Percentiles rank a stretch among this genome's conserved stretches.
Evolutionary conservation across 2,797 vertebrate genomes (phyloP).

Genomic region (Alosa sapidissima): DNA sequence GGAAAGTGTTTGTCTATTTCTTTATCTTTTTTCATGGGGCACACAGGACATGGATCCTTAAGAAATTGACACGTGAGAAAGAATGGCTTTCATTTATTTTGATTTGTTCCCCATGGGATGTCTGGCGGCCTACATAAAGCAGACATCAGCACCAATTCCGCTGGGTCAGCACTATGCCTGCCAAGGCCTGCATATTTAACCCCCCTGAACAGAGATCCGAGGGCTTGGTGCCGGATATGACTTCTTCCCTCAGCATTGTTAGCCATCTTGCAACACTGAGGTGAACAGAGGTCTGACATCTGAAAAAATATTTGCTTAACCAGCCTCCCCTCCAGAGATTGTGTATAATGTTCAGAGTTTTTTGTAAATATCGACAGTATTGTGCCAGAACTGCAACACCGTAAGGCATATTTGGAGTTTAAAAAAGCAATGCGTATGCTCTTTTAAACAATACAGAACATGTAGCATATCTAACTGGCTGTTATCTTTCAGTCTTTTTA

Average conservation of each 20-base stretch:
- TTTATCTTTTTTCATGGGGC: constrained; percentile 45
- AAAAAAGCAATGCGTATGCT: background rate
- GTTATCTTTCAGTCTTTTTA: background rate
- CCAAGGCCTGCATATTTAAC: constrained; percentile 59
- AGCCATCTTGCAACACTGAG: background rate
- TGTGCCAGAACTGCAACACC: background rate
- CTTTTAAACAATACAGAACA: background rate
- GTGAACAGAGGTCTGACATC: background rate
- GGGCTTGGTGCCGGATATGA: constrained; percentile 28
- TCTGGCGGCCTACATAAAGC: constrained; percentile 62
- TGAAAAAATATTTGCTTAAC: constrained; percentile 25
- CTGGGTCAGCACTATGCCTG: constrained; percentile 68
- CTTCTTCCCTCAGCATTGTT: constrained; percentile 30
- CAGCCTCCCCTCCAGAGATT: background rate
- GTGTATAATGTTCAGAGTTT: background rate
- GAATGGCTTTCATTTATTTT: constrained; percentile 73
- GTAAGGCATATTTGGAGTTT: background rate
- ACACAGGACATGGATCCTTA: constrained; percentile 18
- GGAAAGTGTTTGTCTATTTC: background rate
- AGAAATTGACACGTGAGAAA: constrained; percentile 67
- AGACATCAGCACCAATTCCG: constrained; percentile 72
- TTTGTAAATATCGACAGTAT: background rate
- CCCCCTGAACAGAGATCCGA: constrained; percentile 71
- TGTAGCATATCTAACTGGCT: background rate
- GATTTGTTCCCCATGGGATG: constrained; percentile 58